Evolutionary conservation across 2,113 vertebrate species (phyloP).

Genomic region (Rostratula benghalensis): DNA sequence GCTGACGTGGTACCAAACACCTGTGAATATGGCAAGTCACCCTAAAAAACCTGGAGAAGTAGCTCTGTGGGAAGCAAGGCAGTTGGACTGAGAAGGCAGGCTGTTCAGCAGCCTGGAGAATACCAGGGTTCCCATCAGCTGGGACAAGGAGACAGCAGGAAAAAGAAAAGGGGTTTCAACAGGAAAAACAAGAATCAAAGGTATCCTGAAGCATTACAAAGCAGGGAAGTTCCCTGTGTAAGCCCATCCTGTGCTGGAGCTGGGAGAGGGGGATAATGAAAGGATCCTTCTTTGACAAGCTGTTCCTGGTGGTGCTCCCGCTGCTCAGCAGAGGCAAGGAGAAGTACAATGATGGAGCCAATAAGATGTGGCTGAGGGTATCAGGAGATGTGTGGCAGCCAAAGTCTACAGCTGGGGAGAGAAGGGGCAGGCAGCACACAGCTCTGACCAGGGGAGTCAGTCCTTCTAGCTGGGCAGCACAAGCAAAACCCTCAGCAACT

Average conservation of each 20-base stretch:
- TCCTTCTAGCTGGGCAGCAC: background rate
- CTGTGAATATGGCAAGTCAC: background rate
- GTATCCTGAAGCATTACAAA: background rate
- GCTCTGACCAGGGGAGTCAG: background rate
- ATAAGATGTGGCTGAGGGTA: background rate
- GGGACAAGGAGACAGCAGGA: background rate
- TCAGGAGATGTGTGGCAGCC: background rate
- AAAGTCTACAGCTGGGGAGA: background rate
- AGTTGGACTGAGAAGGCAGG: background rate
- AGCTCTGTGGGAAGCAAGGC: background rate
- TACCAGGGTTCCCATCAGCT: background rate
- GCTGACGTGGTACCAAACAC: background rate
- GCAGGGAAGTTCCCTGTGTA: background rate
- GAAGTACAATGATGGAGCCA: background rate
- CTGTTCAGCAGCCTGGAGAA: background rate
- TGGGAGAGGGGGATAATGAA: background rate
- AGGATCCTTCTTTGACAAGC: background rate
- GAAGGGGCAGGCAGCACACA: background rate
- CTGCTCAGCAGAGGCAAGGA: background rate
- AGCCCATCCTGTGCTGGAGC: background rate
- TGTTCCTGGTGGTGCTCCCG: background rate
- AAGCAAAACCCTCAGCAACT: background rate
- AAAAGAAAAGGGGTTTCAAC: background rate
- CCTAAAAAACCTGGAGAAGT: background rate
- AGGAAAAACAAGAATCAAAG: background rate